Evolutionary conservation across 1,140 invertebrate species (phyloP).

Genomic region (Steinernema feltiae): DNA sequence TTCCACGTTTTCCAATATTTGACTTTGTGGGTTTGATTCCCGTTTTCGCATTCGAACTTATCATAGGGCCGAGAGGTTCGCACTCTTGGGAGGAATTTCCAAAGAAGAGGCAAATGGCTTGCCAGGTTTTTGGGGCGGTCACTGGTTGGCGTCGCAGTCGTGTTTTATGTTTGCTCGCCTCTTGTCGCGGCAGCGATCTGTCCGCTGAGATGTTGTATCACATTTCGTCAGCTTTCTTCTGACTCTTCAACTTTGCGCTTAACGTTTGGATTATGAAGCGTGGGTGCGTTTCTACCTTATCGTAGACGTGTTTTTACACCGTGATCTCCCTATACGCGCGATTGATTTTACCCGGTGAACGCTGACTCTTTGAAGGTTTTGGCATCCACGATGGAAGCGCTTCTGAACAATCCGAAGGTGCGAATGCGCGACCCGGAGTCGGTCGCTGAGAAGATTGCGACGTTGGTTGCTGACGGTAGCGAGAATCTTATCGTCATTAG

Average conservation of each 20-base stretch:
- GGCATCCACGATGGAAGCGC: not conserved
- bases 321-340: too few relatives aligned
- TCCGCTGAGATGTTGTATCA: not conserved
- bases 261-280: too few relatives aligned
- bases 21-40: not conserved
- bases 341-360: not conserved
- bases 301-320: too few relatives aligned
- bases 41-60: not conserved
- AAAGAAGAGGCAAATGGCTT: too few relatives aligned
- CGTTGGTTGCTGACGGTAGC: not conserved
- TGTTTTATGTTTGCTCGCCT: not conserved
- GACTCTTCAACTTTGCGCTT: not conserved
- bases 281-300: too few relatives aligned
- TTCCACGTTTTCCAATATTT: conserved; percentile 2
- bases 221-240: not conserved
- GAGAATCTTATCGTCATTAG: not conserved
- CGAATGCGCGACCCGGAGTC: not conserved
- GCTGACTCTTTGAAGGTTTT: not conserved
- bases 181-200: conserved; percentile 4
- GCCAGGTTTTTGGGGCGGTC: not conserved
- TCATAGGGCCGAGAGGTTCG: not conserved
- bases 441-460: not conserved
- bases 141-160: not conserved
- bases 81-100: too few relatives aligned
- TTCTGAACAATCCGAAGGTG: not conserved